Conservation (phyloP, 2,113 vertebrate genomes). For the Lagenorhynchus albirostris region DNA sequence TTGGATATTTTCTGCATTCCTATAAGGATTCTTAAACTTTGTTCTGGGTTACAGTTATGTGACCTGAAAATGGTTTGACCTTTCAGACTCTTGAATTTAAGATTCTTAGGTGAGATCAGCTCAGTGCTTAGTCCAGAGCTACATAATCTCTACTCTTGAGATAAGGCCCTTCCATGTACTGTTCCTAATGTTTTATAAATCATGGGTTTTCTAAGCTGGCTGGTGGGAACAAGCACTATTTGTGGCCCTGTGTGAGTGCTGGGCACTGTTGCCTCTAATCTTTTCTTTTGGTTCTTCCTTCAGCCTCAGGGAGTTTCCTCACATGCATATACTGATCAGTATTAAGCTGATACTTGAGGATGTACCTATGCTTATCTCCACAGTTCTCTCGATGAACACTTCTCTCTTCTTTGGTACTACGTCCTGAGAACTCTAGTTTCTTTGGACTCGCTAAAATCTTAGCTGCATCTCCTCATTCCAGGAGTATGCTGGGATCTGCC, state of each 20-base stretch:
- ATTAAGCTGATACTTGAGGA: not conserved
- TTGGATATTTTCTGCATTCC: not conserved
- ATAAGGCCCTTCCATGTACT: not conserved
- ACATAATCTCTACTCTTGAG: not conserved
- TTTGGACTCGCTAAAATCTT: not conserved
- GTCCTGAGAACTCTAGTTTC: not conserved
- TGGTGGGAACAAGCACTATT: not conserved
- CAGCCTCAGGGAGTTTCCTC: not conserved
- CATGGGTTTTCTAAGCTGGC: not conserved
- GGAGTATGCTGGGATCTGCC: not conserved
- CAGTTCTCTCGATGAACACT: not conserved
- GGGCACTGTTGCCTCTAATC: not conserved
- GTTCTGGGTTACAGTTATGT: not conserved
- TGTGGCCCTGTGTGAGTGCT: not conserved
- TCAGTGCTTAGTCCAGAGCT: not conserved
- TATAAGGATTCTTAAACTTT: not conserved
- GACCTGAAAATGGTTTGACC: not conserved
- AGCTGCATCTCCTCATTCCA: not conserved
- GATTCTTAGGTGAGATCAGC: not conserved
- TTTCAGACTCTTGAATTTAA: not conserved
- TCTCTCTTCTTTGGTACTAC: not conserved
- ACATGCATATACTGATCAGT: not conserved
- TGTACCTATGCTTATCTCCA: not conserved
- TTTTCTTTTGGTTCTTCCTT: not conserved
- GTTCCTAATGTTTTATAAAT: not conserved